Evolutionary conservation across 2,888 invertebrate genomes (phyloP), one percentile per base, ranked within the genome.

Genomic region (Neoitamus cyanurus): DNA sequence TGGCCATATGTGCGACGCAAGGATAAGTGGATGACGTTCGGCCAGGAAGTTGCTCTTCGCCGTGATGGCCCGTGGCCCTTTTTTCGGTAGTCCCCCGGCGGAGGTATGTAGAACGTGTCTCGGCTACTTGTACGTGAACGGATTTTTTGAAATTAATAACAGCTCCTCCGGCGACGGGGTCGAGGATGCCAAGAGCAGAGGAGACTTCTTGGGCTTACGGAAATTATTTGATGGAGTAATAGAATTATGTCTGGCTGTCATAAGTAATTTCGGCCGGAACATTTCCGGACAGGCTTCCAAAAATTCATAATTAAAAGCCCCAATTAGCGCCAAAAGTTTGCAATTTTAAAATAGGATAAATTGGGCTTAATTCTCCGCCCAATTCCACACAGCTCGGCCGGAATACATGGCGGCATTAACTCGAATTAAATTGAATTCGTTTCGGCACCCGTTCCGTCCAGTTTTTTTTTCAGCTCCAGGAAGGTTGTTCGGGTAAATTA

Each of bases 121-220:
- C 68, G 69, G 48, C 37, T 37, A 69, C 82, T 69, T 69, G 82
- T 82, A 82, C 82, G 82, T 82, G 82, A 82, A 82, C 30, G 82
- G 82, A 82, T 82, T 82, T 82, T 82, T 82, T 82, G 69, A 82
- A 82, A 82, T 82, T 82, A 82, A 82, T 82, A 82, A 82, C 82
- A 37, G 36, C 37, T 25, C 42, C 82, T 42, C 42, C 42, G 42
- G 13, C 13, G 13, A 1, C 68, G 82, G 46, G 37, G 11, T 28
- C 36, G n/a, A 13, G 13, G 13, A 20, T 37, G 15, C 34, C 68
- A 37, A 6, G 58, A 68, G 68, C 36, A 82, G 25, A 37, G 25
- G 68, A 11, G 36, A 82, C 34, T 68, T 15, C 69, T 37, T 20
- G 36, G 36, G 82, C 28, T 34, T 82, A 69, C 68, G 37, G 69